Base-by-base conservation (phyloP, 2,888 invertebrate species). In the Actias luna region DNA sequence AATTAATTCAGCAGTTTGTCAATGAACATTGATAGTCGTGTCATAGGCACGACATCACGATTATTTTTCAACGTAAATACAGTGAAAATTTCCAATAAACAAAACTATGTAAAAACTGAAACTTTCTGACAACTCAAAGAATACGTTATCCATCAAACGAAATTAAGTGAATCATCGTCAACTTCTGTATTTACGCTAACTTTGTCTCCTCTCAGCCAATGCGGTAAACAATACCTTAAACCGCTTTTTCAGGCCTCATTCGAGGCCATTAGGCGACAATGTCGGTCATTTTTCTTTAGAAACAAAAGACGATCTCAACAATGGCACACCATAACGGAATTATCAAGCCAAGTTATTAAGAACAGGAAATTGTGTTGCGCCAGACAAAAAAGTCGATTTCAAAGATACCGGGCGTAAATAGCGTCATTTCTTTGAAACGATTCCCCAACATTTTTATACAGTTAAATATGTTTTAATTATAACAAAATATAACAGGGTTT, bases 281-380 rank as follows among this genome's bases (percentile, higher is more conserved):
- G 70, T 67, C 71, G 68, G 66, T 74, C 72, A 77, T 77, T 75
- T 77, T 75, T 79, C 78, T 78, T 77, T 70, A 68, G 71, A 78
- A 75, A 80, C 78, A 78, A 79, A 76, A 73, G 76, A 67, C 72
- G 70, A 70, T 73, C 75, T 65, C 63, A 62, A 76, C 74, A 77
- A 77, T 73, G 72, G 72, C 64, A 67, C 71, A 55, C 67, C 71
- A 74, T 78, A 77, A 76, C 75, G 70, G 75, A 72, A 75, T 79
- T 79, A 78, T 75, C 70, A 68, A 67, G 61, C 58, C 57, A 62
- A 65, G 68, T 71, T 68, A 70, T 76, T 75, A 69, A 62, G 58
- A 57, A 62, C 63, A 65, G 68, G 68, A 70, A 67, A 75, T 75
- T 68, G 67, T 62, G 60, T 67, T 65, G 67, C 67, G 68, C 69